Evolutionary conservation across 2,113 vertebrate genomes (phyloP).

Genomic region (Mugil cephalus): DNA sequence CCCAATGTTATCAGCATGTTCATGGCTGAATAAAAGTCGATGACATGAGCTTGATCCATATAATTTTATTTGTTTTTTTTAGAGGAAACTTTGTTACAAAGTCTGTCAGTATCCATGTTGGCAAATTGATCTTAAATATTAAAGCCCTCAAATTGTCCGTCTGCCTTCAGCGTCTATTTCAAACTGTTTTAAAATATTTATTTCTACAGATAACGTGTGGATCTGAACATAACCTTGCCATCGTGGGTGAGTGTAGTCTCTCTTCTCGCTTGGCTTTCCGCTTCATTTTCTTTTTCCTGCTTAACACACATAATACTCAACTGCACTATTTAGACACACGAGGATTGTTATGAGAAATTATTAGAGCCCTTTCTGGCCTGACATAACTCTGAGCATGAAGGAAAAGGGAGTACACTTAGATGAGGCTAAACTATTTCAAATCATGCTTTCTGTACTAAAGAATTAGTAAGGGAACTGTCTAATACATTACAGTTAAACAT

Average conservation of each 20-base stretch:
- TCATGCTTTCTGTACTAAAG: slow-evolving; percentile 2
- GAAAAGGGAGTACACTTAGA: slow-evolving; percentile 35
- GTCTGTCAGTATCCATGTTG: slow-evolving; percentile 7
- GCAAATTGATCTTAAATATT: neutral
- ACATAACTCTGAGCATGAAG: slow-evolving; percentile 21
- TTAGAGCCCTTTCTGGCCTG: slow-evolving; percentile 15
- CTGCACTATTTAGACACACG: neutral
- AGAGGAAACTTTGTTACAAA: slow-evolving; percentile 17
- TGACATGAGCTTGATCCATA: slow-evolving; percentile 8
- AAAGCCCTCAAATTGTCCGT: slow-evolving; percentile 2
- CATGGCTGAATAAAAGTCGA: slow-evolving; percentile 27
- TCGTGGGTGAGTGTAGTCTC: slow-evolving; percentile 88
- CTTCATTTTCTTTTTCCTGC: neutral
- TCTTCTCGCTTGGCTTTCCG: neutral
- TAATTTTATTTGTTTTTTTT: slow-evolving; percentile 46
- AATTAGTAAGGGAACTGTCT: slow-evolving; percentile 28
- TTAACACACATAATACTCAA: neutral
- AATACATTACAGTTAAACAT: slow-evolving; percentile 49
- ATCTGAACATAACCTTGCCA: slow-evolving; percentile 95
- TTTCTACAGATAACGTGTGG: slow-evolving; percentile 90
- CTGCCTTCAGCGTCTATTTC: slow-evolving; percentile 16
- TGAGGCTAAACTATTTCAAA: slow-evolving; percentile 25
- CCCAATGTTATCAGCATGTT: neutral
- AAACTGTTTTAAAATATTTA: slow-evolving; percentile 5
- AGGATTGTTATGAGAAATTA: neutral